Evolutionary conservation across 2,888 invertebrate species (phyloP), one percentile per base, ranked within the genome.

Genomic region (Thyatira batis): DNA sequence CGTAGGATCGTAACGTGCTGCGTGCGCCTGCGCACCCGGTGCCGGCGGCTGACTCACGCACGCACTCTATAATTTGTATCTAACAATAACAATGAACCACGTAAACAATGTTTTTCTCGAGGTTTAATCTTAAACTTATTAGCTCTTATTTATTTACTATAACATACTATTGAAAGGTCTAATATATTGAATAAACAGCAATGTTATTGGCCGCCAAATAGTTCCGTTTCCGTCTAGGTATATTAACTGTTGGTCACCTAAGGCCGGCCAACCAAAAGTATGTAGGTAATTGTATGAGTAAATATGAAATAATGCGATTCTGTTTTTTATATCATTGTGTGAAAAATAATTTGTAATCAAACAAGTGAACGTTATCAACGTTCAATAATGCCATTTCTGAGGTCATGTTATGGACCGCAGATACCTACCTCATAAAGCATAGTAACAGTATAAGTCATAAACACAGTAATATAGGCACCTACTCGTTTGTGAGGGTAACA

Each of bases 91-190:
- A 58, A 69, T 66, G 65, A 61, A 61, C 61, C 60, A 63, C 65
- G 63, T 67, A 65, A 62, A 69, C 71, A 75, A 71, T 71, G 69
- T 67, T 60, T 43, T 52, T 50, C 55, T 68, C 69, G 73, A 80
- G 73, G 74, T 78, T 75, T 78, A 77, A 82, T 82, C 69, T 76
- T 52, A 55, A 64, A 60, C 63, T 76, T 77, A 78, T 77, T 80
- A 78, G 60, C 17, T n/a, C 39, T 56, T 53, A 46, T 57, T 59
- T 70, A 67, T 67, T 60, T 58, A 63, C 53, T 57, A 28, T 58
- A 63, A 51, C 57, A 28, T 56, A 57, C 63, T 63, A 55, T 70
- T 67, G 65, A 72, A 71, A 73, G 67, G 69, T 57, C n/a, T 54
- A 67, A 61, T 66, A 64, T 56, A 59, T 63, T 63, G 51, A 52